These are phyloP conservation scores for Drosophila sechellia DNA, from an alignment of 1,140 invertebrate species.

Conservation along the genomic window DNA sequence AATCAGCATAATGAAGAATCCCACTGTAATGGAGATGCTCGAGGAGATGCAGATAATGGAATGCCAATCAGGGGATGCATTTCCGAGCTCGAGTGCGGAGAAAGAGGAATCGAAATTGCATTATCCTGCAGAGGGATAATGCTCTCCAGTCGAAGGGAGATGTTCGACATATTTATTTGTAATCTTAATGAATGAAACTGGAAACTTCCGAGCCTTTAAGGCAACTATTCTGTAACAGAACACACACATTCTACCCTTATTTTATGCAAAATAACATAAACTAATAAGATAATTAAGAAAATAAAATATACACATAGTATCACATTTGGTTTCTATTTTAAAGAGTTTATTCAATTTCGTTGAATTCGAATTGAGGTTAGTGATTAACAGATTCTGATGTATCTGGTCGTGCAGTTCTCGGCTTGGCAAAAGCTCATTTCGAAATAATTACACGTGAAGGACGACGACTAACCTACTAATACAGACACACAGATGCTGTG, in stretches of 20 bases:
- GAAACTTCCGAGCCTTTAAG: background rate
- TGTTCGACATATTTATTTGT: background rate
- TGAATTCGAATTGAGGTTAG: too few species aligned
- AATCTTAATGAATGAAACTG: background rate
- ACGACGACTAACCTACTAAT: conserved; percentile 28
- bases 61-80: conserved; percentile 53
- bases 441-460: conserved; percentile 37
- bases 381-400: too few species aligned
- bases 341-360: too few species aligned
- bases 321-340: background rate
- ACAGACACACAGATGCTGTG: conserved; percentile 14
- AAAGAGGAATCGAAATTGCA: conserved; percentile 26
- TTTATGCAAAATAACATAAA: background rate
- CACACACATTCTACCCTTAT: background rate
- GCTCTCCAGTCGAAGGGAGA: background rate
- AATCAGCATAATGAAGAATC: conserved; percentile 49
- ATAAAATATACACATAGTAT: background rate
- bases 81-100: conserved; percentile 9
- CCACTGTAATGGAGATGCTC: conserved; percentile 49
- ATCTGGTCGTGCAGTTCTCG: background rate
- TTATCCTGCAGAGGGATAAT: conserved; percentile 24
- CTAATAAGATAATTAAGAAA: background rate
- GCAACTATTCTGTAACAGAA: background rate
- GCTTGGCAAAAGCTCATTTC: background rate
- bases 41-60: conserved; percentile 54